Evolutionary conservation across 2,888 invertebrate species (phyloP), one percentile per base, ranked within the genome.

Genomic region (Ophonus ardosiacus): DNA sequence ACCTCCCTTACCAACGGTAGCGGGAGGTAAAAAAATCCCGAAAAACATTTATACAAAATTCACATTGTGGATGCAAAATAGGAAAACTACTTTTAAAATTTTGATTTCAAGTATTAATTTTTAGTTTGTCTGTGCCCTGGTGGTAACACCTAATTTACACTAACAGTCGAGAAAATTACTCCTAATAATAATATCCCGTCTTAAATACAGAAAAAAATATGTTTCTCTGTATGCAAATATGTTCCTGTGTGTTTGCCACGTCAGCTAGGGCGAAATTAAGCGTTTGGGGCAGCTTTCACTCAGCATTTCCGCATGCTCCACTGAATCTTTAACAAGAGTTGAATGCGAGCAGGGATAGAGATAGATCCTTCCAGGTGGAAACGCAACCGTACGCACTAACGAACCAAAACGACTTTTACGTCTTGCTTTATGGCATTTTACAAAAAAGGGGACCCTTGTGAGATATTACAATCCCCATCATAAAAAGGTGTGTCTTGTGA

Each of bases 311-410:
- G 63, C 79, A 84, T 85, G 86, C 86, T 86, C 86, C 86, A 84
- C 86, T 84, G 86, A 87, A 85, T 85, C 86, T 85, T 86, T 84
- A 86, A 87, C 86, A 86, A 87, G 85, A 86, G 86, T 80, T 83
- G 78, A 78, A 15, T 18, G 6, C 24, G 24, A 24, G 3, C 31
- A 31, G 78, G 78, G 63, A 59, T 38, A 43, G 43, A 43, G 40
- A 24, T 63, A 63, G 63, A 59, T 56, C 79, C 43, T 84, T 84
- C 84, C 84, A 84, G 78, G 78, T 84, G 84, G 78, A 61, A 56
- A 51, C 51, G 78, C 57, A 56, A 31, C 51, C 74, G 8, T n/a
- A 7, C 15, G 15, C 68, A 56, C 84, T 84, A 84, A 84, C 84
- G 84, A 84, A 84, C 84, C 84, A 63, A 84, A 84, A 84, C 68